Evolutionary conservation across 2,797 vertebrate species (phyloP), one percentile per base, ranked within the genome.

Genomic region (Xiphorhynchus erythropygius): DNA sequence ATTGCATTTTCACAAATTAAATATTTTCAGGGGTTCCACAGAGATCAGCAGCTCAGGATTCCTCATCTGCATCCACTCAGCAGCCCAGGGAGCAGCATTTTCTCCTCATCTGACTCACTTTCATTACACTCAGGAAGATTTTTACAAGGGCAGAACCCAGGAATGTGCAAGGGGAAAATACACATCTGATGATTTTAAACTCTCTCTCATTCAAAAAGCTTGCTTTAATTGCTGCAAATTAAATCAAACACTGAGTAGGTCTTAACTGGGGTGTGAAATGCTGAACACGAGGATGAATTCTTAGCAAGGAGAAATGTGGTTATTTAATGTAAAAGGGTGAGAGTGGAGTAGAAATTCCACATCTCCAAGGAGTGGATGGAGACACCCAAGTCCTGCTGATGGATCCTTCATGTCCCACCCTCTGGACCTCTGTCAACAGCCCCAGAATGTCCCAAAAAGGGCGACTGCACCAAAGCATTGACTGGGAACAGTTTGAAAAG

Each of bases 381-480:
- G 44, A 70, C 52, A 53, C 9, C 18, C 1, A 32, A 41, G 47
- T 55, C 50, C 62, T 56, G 10, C 53, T 35, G 37, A 28, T 8
- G 60, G 56, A 12, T 59, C 32, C 18, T 65, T 52, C 0, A 0
- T 21, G 30, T 63, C n/a, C n/a, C 70, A 59, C 55, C 17, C 37
- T 89, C 37, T 28, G 53, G 39, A 13, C 2, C 69, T 3, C 1
- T 13, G 32, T 13, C 41, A 49, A 32, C 44, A 52, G 52, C 52
- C 16, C 76, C 33, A 18, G 13, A 23, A 15, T 9, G 32, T 13
- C 37, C 3, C 0, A 69, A 68, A 77, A n/a, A 47, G 0, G 2
- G 23, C 0, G 11, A 3, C 32, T 6, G 17, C 47, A 27, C 47
- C 24, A 25, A 49, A 49, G 47, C 13, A 21, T 11, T 1, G 0